These are phyloP conservation scores for Alethe diademata DNA, from an alignment of 2,113 vertebrate genomes.

Conservation along the genomic window DNA sequence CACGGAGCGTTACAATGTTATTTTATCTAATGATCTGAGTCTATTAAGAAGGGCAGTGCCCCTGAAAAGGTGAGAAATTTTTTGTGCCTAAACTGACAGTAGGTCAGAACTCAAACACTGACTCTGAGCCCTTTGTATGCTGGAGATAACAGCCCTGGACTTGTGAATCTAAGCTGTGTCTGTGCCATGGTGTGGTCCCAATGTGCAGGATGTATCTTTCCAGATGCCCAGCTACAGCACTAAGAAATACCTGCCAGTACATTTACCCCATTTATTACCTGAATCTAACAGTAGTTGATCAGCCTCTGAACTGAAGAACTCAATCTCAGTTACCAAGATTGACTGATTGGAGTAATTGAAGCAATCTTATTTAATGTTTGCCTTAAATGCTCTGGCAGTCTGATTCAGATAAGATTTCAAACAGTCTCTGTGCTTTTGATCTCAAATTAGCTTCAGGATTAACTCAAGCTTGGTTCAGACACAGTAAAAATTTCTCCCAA, in stretches of 20 bases:
- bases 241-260: background rate
- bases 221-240: background rate
- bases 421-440: constrained; percentile 42
- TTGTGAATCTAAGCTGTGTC: background rate
- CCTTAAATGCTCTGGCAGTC: constrained; percentile 34
- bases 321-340: background rate
- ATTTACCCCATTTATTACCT: background rate
- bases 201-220: background rate
- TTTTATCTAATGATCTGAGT: background rate
- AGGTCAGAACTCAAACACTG: background rate
- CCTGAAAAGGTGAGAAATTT: background rate
- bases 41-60: background rate
- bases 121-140: background rate
- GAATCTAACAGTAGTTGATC: background rate
- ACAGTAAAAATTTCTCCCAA: background rate
- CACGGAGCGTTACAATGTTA: background rate
- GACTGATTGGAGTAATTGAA: constrained; percentile 18
- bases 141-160: background rate
- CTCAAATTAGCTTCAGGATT: constrained; percentile 42
- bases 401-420: constrained; percentile 63
- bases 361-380: background rate
- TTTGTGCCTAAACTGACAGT: background rate
- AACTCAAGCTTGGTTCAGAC: background rate
- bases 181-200: background rate
- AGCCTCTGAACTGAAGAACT: background rate